phyloP scores from a whole-genome alignment of 2,113 vertebrate species.

The Terrapene triunguis region DNA sequence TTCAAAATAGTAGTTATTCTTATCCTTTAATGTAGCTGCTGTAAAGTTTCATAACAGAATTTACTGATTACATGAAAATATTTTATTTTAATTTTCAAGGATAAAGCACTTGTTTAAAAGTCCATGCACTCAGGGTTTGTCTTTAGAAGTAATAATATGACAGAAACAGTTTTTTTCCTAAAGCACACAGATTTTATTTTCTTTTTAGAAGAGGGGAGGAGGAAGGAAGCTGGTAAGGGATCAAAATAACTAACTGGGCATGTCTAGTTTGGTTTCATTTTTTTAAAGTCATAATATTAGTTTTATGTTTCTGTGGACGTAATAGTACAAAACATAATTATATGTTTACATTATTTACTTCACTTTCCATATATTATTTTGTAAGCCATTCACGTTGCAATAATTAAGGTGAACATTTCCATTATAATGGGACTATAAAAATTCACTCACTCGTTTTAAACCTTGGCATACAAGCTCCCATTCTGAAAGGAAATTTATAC shows the following conservation, averaged over 20 bases:
- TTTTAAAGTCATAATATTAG: not conserved
- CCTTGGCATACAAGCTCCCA: not conserved
- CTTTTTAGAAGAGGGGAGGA: not conserved
- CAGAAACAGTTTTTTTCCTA: not conserved
- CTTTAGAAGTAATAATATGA: not conserved
- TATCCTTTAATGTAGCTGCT: slow-evolving; percentile 80
- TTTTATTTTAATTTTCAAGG: slow-evolving; percentile 73
- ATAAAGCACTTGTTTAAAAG: slow-evolving; percentile 58
- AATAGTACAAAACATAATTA: not conserved
- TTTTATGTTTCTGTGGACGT: not conserved
- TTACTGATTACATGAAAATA: slow-evolving; percentile 75
- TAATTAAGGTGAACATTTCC: not conserved
- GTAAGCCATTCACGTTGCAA: not conserved
- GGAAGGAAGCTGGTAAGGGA: not conserved
- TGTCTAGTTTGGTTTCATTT: not conserved
- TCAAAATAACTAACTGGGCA: not conserved
- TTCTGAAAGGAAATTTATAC: not conserved
- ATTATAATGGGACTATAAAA: not conserved
- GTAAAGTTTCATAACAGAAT: slow-evolving; percentile 74
- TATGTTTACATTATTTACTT: not conserved
- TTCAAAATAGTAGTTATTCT: slow-evolving; percentile 84
- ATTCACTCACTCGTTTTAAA: slow-evolving; percentile 13
- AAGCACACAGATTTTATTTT: not conserved
- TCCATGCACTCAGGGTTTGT: slow-evolving; percentile 1
- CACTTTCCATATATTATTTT: not conserved